Base-by-base conservation (phyloP, 2,888 invertebrate genomes). In the Lasioglossum calceatum region DNA sequence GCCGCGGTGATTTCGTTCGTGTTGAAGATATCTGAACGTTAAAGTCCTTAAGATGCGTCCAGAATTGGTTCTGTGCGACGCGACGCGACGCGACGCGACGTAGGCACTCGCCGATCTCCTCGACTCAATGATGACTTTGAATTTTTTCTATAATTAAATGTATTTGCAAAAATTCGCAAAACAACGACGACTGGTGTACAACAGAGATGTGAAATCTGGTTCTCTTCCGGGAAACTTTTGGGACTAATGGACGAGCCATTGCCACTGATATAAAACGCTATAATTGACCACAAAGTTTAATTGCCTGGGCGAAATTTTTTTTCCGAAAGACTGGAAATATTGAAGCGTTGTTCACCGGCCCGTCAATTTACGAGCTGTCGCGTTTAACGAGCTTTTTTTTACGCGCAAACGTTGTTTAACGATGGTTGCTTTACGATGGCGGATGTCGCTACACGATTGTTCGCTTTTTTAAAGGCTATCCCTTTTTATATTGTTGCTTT, bases 391-490 rank as follows among this genome's bases (percentile, higher is more conserved):
- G 85, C 10, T 64, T 82, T 42, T 42, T 70, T 89, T 89, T 84
- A 86, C 84, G 81, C 72, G 75, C 70, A 42, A 39, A 61, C 77
- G 72, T 79, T 88, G 80, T 87, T 90, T 90, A 90, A 89, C 85
- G 86, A 88, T 88, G 79, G 82, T 80, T 82, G 47, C 70, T 88
- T 79, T 50, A 82, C 78, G 58, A n/a, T 44, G 16, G 14, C 19
- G n/a, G 27, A 27, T 54, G 32, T 77, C 74, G 67, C 75, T 78
- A 44, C 71, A 61, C 73, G 47, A 78, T 86, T 73, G 61, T 58
- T 50, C 61, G 36, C 50, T n/a, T 23, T 36, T 36, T 58, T 50
- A 67, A 70, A 77, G 23, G n/a, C 36, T 74, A 23, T 54, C 64
- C 44, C 72, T 79, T 77, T 87, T 75, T 80, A 79, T 79, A 81